Evolutionary conservation across 2,888 invertebrate species (phyloP), one percentile per base, ranked within the genome.

Genomic region (Saturnia japonica): DNA sequence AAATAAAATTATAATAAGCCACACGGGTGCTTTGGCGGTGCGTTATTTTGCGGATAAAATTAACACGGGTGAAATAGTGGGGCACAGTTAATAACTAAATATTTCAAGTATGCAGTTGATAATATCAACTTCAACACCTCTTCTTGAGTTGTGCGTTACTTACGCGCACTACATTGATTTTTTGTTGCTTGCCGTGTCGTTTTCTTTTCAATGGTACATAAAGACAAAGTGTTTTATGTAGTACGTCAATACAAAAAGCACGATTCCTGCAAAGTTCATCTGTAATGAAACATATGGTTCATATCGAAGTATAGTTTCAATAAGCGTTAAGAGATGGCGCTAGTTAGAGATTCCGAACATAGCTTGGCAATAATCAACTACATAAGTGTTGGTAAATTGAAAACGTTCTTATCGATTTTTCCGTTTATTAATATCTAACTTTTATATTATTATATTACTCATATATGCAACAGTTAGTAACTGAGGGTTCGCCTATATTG

Each of bases 301-400:
- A 42, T 71, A 71, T 71, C 68, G 71, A 69, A 70, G 68, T 70
- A 54, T 77, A 76, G 77, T 85, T 78, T 74, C 6, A 0, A 12
- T 11, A 11, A 25, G 1, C 12, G 64, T 51, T 70, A 74, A 79
- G 34, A 89, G 89, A 86, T 88, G 89, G 85, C 88, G 84, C 51
- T 81, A 75, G 73, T 40, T 4, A 22, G 22, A 54, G 12, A 54
- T n/a, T 40, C 54, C 9, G 43, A 74, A 71, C 68, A n/a, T 16
- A 51, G 14, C 54, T 8, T 54, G 22, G 3, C 22, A 54, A 54
- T 22, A 60, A 60, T 28, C 19, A 19, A 51, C 19, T 19, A 19
- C 11, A 14, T 60, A 16, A 1, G 11, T 1, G 25, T 25, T 28
- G 28, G 25, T 2, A 60, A 28, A 60, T 60, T 25, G 4, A 25